Evolutionary conservation across 2,113 vertebrate genomes (phyloP).

Genomic region (Myotis brandtii): DNA sequence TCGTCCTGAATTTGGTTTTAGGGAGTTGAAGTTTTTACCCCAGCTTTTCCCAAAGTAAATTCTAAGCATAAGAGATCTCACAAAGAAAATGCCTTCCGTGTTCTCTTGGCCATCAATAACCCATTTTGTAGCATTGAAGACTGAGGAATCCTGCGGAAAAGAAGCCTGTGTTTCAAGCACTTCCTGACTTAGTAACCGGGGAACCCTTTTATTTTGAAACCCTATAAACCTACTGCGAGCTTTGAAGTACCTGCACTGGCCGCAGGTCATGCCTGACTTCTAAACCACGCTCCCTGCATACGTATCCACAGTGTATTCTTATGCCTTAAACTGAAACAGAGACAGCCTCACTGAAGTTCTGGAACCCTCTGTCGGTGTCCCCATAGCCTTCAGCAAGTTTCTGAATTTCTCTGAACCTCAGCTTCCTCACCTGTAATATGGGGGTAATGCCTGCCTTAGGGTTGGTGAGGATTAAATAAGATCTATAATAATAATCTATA

Average conservation of each 20-base stretch:
- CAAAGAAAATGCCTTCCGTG: not conserved
- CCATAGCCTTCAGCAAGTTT: not conserved
- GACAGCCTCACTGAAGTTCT: not conserved
- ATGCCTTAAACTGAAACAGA: not conserved
- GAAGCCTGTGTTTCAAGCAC: not conserved
- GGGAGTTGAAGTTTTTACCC: not conserved
- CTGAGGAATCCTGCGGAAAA: not conserved
- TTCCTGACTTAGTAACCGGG: not conserved
- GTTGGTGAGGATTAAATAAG: not conserved
- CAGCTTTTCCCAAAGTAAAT: not conserved
- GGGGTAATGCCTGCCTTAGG: not conserved
- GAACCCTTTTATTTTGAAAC: not conserved
- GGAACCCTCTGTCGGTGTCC: too few species aligned
- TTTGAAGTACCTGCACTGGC: not conserved
- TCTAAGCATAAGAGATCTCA: not conserved
- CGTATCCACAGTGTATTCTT: not conserved
- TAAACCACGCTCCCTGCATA: rapidly evolving
- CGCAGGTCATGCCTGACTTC: not conserved
- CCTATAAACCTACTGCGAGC: not conserved
- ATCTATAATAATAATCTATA: too few species aligned
- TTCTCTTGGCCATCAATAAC: not conserved
- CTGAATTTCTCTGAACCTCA: not conserved
- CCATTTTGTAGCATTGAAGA: not conserved
- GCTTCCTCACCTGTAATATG: not conserved
- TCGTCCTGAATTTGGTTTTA: not conserved